Percentiles rank a stretch among this genome's conserved stretches.
phyloP scores from a whole-genome alignment of 2,888 invertebrate species.

The Mythimna vitellina region DNA sequence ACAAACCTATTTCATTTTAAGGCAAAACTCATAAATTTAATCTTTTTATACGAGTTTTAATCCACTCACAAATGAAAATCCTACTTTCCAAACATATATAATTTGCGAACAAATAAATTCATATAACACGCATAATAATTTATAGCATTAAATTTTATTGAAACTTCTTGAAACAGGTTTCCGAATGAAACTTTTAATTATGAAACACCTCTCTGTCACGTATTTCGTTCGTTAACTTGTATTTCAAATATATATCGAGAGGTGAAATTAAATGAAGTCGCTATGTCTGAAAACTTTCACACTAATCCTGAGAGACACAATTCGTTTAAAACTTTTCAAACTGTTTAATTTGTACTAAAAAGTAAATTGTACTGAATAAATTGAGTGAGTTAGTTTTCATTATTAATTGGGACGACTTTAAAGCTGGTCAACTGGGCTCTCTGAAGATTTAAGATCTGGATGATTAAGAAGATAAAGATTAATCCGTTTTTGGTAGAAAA shows the following conservation, averaged over 20 bases:
- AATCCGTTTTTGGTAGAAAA: not conserved
- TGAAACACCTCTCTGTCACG: slow-evolving; percentile 43
- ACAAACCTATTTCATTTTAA: not conserved
- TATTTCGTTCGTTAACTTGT: slow-evolving; percentile 37
- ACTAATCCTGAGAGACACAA: slow-evolving; percentile 39
- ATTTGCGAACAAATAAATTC: slow-evolving; percentile 18
- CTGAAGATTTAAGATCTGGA: not conserved
- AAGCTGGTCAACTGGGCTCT: not conserved
- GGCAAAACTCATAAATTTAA: not conserved
- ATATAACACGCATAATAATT: slow-evolving; percentile 10
- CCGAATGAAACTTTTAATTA: slow-evolving; percentile 39
- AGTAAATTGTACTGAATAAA: slow-evolving; percentile 38
- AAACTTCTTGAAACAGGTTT: slow-evolving; percentile 46
- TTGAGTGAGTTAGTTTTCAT: slow-evolving; percentile 19
- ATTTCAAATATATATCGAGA: slow-evolving; percentile 47
- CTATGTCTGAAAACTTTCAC: slow-evolving; percentile 36
- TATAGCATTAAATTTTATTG: slow-evolving; percentile 11
- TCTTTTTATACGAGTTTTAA: not conserved
- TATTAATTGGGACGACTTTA: slow-evolving; percentile 10
- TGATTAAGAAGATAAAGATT: not conserved
- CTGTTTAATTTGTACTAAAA: slow-evolving; percentile 50
- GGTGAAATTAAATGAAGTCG: slow-evolving; percentile 40
- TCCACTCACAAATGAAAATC: slow-evolving; percentile 1
- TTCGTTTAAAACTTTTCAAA: slow-evolving; percentile 52
- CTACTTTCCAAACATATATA: not conserved